Percentiles rank a stretch among this genome's conserved stretches.
phyloP scores from a whole-genome alignment of 2,797 vertebrate genomes.

The Sphenodon punctatus region DNA sequence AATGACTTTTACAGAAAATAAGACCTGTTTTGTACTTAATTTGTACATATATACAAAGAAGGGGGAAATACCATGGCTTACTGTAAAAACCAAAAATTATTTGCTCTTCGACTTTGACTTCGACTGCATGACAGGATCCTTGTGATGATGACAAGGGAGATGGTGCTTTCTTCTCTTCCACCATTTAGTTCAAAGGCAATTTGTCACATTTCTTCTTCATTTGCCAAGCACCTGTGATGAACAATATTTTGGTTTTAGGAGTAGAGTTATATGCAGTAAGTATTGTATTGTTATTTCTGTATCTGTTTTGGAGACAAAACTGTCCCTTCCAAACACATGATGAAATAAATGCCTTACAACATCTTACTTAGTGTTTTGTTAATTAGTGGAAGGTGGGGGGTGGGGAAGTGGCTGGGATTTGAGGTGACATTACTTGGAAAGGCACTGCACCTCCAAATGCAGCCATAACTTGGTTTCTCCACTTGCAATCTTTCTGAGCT shows the following conservation, averaged over 20 bases:
- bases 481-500: too few relatives aligned
- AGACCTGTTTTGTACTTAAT: constrained; percentile 37
- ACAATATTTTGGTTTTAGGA: constrained; percentile 30
- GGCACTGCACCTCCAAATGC: too few relatives aligned
- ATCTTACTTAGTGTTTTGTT: background rate
- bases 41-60: constrained; percentile 28
- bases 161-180: constrained; percentile 46
- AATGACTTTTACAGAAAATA: constrained; percentile 14
- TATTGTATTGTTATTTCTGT: constrained; percentile 53
- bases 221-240: constrained; percentile 36
- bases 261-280: constrained; percentile 49
- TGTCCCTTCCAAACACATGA: constrained; percentile 54
- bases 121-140: constrained; percentile 12
- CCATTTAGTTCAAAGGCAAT: constrained; percentile 27
- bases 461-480: too few relatives aligned
- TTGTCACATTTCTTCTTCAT: background rate
- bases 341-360: constrained; percentile 65
- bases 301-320: constrained; percentile 41
- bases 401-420: background rate
- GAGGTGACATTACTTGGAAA: too few relatives aligned
- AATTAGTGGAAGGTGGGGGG: background rate
- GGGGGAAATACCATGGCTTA: constrained; percentile 29
- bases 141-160: background rate
- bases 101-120: constrained; percentile 9
- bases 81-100: constrained; percentile 53